Evolutionary conservation across 2,888 invertebrate species (phyloP).

Genomic region (Cryptosula pallasiana): DNA sequence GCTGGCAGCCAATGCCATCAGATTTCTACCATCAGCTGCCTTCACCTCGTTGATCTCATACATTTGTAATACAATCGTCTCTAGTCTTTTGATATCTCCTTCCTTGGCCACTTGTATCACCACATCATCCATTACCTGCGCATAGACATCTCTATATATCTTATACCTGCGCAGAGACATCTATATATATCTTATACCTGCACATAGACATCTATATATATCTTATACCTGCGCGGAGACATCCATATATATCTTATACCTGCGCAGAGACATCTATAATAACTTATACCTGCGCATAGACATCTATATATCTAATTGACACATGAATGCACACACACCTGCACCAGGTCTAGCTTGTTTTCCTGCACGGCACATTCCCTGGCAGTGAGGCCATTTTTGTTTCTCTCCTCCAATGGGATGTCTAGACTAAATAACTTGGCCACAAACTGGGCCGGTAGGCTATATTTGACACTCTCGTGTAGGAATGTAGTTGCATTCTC

Average conservation of each 20-base stretch:
- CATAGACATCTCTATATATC: background rate
- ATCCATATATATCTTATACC: background rate
- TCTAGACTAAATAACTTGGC: constrained; percentile 24
- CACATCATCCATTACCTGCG: constrained; percentile 24
- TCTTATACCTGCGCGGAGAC: background rate
- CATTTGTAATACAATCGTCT: constrained; percentile 1
- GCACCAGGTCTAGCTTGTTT: constrained; percentile 20
- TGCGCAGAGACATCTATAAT: background rate
- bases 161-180: background rate
- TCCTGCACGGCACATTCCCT: constrained; percentile 26
- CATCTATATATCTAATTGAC: background rate
- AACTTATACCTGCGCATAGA: background rate
- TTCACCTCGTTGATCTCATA: constrained; percentile 25
- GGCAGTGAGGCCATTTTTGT: constrained; percentile 26
- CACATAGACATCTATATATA: background rate
- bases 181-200: background rate
- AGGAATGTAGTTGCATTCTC: constrained; percentile 38
- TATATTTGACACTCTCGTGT: constrained; percentile 34
- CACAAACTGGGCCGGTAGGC: constrained; percentile 32
- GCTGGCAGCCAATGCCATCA: background rate
- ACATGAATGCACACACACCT: no score
- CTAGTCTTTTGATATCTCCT: constrained; percentile 24
- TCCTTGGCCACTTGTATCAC: constrained; percentile 24
- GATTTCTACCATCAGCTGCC: background rate
- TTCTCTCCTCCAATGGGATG: constrained; percentile 24